phyloP scores from a whole-genome alignment of 2,113 vertebrate genomes.

The Donacobius atricapilla region DNA sequence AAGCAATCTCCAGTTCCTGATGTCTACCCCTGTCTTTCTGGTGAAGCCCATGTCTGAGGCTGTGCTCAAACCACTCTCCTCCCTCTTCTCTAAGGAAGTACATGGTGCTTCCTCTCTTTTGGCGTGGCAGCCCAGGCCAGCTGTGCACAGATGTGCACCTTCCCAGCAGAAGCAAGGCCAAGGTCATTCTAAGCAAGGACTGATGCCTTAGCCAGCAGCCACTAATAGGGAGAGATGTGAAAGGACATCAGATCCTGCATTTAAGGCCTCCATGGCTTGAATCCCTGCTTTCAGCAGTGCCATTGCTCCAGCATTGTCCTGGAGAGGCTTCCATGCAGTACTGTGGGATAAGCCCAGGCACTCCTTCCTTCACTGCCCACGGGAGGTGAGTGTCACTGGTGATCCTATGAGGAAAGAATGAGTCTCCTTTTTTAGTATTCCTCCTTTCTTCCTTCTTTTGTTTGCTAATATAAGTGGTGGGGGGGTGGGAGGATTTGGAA shows the following conservation, averaged over 20 bases:
- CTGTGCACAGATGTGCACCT: not conserved
- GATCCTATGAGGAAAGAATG: not conserved
- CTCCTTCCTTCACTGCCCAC: not conserved
- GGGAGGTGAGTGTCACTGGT: not conserved
- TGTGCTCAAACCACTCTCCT: not conserved
- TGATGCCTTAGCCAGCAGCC: not conserved
- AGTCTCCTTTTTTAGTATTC: not conserved
- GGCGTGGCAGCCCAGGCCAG: not conserved
- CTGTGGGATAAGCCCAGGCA: not conserved
- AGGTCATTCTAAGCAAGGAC: not conserved
- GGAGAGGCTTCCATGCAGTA: not conserved
- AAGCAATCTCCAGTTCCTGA: not conserved
- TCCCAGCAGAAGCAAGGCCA: not conserved
- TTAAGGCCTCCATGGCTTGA: not conserved
- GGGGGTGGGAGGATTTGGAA: not conserved
- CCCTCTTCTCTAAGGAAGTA: not conserved
- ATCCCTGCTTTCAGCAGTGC: not conserved
- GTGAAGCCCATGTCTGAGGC: not conserved
- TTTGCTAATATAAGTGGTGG: not conserved
- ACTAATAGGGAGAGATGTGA: accelerated
- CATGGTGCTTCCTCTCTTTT: not conserved
- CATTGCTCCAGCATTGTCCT: accelerated
- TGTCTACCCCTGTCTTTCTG: not conserved
- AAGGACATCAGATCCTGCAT: not conserved
- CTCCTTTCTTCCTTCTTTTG: not conserved